Conservation (phyloP, 2,888 invertebrate genomes). For the Brachypterus glaber region DNA sequence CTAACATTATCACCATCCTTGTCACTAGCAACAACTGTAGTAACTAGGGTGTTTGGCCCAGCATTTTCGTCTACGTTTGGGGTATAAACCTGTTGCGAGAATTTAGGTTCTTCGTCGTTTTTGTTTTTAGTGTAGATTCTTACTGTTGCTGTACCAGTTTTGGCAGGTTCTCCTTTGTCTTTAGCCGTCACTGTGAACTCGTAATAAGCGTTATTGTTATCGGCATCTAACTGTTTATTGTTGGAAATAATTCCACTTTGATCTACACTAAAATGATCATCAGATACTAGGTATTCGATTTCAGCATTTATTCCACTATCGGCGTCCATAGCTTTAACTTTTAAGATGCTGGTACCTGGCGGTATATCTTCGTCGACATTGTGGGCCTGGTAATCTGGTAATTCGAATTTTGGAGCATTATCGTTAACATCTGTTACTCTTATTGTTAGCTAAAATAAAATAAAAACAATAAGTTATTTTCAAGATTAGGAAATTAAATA, state of each 20-base stretch:
- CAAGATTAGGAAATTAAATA: not conserved
- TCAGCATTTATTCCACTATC: constrained; percentile 94
- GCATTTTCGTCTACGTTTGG: constrained; percentile 95
- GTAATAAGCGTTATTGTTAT: constrained; percentile 93
- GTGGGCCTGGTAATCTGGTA: constrained; percentile 94
- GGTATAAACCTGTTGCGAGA: constrained; percentile 92
- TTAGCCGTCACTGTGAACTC: constrained; percentile 90
- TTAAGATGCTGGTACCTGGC: constrained; percentile 82
- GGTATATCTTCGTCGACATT: constrained; percentile 93
- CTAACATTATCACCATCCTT: constrained; percentile 95
- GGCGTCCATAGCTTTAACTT: constrained; percentile 91
- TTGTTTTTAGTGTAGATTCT: constrained; percentile 96
- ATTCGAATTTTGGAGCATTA: constrained; percentile 91
- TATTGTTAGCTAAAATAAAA: constrained; percentile 67
- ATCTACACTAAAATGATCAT: constrained; percentile 92
- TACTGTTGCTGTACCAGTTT: constrained; percentile 88
- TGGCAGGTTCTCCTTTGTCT: constrained; percentile 89
- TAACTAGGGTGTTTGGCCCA: constrained; percentile 88
- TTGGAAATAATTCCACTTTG: constrained; percentile 87
- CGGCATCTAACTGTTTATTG: constrained; percentile 88
- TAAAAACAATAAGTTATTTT: constrained; percentile 3
- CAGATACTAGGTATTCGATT: constrained; percentile 84
- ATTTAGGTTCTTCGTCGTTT: constrained; percentile 95
- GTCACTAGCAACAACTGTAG: constrained; percentile 93
- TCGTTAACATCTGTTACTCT: constrained; percentile 95